phyloP scores from a whole-genome alignment of 2,888 invertebrate genomes.

The Nudaria mundana region DNA sequence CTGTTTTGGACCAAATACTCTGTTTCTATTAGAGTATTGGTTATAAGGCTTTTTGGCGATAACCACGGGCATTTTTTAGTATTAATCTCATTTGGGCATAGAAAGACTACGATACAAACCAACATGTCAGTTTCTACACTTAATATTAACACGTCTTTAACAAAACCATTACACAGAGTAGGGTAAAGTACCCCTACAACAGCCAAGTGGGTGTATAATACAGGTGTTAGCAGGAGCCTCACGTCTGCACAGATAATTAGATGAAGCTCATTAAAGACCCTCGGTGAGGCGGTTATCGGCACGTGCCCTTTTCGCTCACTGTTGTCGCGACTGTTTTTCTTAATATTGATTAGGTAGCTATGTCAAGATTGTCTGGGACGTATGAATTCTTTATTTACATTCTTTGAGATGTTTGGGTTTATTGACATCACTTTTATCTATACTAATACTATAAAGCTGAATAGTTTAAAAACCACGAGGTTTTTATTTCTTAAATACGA shows the following conservation, averaged over 20 bases:
- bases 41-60: too few species aligned
- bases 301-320: constrained; percentile 15
- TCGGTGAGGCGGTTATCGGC: constrained; percentile 33
- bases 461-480: too few species aligned
- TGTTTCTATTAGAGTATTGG: too few species aligned
- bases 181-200: constrained; percentile 12
- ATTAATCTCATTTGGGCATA: too few species aligned
- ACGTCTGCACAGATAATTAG: constrained; percentile 52
- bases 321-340: constrained; percentile 16
- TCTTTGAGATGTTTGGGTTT: not conserved
- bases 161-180: constrained; percentile 15
- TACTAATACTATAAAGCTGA: too few species aligned
- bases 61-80: too few species aligned
- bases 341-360: constrained; percentile 25
- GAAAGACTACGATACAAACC: too few species aligned
- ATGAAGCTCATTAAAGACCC: constrained; percentile 50
- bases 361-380: not conserved
- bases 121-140: too few species aligned
- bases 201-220: constrained; percentile 31
- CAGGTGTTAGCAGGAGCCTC: constrained; percentile 55
- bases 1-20: too few species aligned
- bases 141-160: constrained; percentile 20
- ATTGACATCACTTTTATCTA: too few species aligned
- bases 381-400: not conserved
- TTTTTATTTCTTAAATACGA: too few species aligned